Evolutionary conservation across 2,797 vertebrate species (phyloP).

Genomic region (Melanotaenia pygmaea): DNA sequence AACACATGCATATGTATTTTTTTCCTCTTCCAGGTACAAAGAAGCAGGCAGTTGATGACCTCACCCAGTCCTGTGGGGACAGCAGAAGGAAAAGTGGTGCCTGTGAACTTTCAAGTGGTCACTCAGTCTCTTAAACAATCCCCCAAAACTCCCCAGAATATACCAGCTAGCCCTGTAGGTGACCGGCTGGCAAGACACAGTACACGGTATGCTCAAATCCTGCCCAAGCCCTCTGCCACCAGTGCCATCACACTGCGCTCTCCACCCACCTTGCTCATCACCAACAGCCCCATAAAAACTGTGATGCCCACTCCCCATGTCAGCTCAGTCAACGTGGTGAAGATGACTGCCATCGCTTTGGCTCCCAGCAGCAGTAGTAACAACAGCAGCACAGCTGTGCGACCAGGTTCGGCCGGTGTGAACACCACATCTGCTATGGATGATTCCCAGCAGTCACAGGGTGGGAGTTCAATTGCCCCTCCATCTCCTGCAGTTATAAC

Average conservation of each 20-base stretch:
- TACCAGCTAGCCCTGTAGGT: slow-evolving; percentile 94
- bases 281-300: slow-evolving; percentile 98
- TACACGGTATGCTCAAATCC: slow-evolving; percentile 94
- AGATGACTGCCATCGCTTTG: slow-evolving; percentile 97
- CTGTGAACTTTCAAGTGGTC: slow-evolving; percentile 97
- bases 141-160: slow-evolving; percentile 94
- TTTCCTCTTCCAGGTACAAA: slow-evolving; percentile 86
- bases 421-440: slow-evolving; percentile 80
- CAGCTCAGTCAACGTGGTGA: slow-evolving; percentile 96
- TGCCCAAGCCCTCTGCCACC: slow-evolving; percentile 96
- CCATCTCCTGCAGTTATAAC: slow-evolving; percentile 85
- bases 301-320: slow-evolving; percentile 94
- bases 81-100: slow-evolving; percentile 94
- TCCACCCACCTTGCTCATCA: slow-evolving; percentile 95
- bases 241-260: slow-evolving; percentile 96
- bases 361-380: slow-evolving; percentile 85
- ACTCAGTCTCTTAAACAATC: slow-evolving; percentile 97
- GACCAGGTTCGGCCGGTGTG: slow-evolving; percentile 85
- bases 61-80: slow-evolving; percentile 93
- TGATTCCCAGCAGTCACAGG: slow-evolving; percentile 85
- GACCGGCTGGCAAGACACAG: slow-evolving; percentile 91
- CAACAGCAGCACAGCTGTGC: slow-evolving; percentile 79
- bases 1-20: slow-evolving; percentile 6
- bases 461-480: slow-evolving; percentile 77
- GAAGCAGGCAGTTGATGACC: slow-evolving; percentile 94